Conservation (phyloP, 2,113 vertebrate genomes). For the Meriones unguiculatus region DNA sequence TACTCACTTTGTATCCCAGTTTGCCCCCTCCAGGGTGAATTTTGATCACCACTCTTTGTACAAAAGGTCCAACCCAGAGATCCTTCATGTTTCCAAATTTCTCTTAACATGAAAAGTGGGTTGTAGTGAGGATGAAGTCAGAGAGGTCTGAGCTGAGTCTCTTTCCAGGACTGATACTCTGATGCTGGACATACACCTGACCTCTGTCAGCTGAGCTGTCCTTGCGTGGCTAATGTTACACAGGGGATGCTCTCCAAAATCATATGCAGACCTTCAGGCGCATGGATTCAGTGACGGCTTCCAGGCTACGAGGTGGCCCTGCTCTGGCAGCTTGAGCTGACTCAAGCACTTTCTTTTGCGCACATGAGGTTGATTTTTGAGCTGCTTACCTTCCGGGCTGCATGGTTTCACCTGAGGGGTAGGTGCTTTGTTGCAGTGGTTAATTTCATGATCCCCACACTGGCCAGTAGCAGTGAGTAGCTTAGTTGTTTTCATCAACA, state of each 20-base stretch:
- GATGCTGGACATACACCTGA: neutral
- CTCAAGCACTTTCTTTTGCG: neutral
- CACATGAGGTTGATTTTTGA: slow-evolving; percentile 19
- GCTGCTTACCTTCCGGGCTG: neutral
- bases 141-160: neutral
- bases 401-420: neutral
- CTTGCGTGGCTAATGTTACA: neutral
- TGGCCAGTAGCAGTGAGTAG: neutral
- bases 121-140: neutral
- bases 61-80: neutral
- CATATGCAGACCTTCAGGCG: neutral
- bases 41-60: neutral
- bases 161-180: neutral
- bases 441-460: neutral
- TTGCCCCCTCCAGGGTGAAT: too few relatives aligned
- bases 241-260: neutral
- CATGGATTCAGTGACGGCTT: neutral
- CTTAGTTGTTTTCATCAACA: slow-evolving; percentile 31
- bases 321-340: slow-evolving; percentile 17
- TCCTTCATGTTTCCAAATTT: neutral
- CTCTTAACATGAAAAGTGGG: neutral
- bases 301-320: neutral
- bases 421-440: neutral
- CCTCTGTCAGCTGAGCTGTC: neutral
- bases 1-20: too few relatives aligned